Evolutionary conservation across 2,113 vertebrate species (phyloP), one percentile per base, ranked within the genome.

Genomic region (Cathartes aura): DNA sequence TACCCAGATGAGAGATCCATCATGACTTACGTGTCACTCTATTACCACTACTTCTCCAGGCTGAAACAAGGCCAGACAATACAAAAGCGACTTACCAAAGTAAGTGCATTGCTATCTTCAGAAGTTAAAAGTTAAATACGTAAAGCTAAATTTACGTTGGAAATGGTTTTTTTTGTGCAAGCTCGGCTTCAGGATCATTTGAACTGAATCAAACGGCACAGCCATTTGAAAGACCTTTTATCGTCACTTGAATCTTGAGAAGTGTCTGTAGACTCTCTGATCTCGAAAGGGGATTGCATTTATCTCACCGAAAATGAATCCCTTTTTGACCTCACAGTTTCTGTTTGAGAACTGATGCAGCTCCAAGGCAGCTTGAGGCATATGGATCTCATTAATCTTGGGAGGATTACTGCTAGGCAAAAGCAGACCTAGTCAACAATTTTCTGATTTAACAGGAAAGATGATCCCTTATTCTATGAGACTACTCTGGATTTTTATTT

Each of bases 1-100:
- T 98, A 98, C 50, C 99, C 99, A 2, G 99, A 99, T 12, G 99
- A 99, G 96, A 98, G 97, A 91, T 99, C 99, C 94, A 98, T 99
- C 97, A 99, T 99, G 99, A 99, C 99, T 96, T 99, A 99, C 0
- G 97, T 99, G 87, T 99, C 99, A 4, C 98, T 99, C 79, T 99
- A 99, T 97, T 99, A 99, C 93, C 99, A 99, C 96, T 98, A 98
- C 95, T 99, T 99, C 98, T 99, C 99, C 94, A 99, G 91, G 89
- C 95, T 99, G 97, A 99, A 98, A 92, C 98, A 98, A 92, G 99
- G 97, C 5, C 99, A 99, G 94, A 99, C 99, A 6, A 86, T 98
- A 71, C 99, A 99, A 96, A 99, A 99, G 93, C 98, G 99, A 60
- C 97, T 99, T 23, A 32, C 95, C 20, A 99, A 99, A 98, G 99